Percentiles rank a stretch among this genome's conserved stretches.
Evolutionary conservation across 2,888 invertebrate genomes (phyloP).

Genomic region (Meiosimyza decipiens): DNA sequence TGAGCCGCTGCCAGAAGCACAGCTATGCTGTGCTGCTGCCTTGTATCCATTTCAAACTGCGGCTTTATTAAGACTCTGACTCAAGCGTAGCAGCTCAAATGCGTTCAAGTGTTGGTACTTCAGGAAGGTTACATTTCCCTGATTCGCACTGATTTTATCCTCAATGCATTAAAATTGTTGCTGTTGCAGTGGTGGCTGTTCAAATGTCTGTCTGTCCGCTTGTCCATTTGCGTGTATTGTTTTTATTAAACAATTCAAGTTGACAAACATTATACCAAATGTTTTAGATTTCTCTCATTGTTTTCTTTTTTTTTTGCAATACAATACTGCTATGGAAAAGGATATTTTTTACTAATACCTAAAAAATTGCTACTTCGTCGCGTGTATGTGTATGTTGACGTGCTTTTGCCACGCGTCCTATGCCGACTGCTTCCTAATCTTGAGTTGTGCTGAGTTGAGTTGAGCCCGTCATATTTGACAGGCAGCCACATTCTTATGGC

Average conservation of each 20-base stretch:
- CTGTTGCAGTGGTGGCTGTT: constrained; percentile 12
- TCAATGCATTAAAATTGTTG: constrained; percentile 1
- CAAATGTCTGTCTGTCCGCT: constrained; percentile 8
- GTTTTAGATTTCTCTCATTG: constrained; percentile 26
- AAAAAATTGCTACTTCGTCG: constrained; percentile 34
- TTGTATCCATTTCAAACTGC: constrained; percentile 31
- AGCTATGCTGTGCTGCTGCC: neutral
- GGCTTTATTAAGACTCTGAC: constrained; percentile 28
- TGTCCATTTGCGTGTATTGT: constrained; percentile 36
- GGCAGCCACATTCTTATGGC: constrained; percentile 42
- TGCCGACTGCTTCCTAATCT: constrained; percentile 10
- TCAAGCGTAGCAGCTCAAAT: constrained; percentile 1
- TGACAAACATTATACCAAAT: constrained; percentile 40
- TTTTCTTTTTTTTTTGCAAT: constrained; percentile 49
- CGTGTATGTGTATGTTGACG: constrained; percentile 38
- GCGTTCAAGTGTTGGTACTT: constrained; percentile 33
- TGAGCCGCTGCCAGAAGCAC: constrained; percentile 3
- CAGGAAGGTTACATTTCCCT: constrained; percentile 51
- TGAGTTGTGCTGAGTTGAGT: constrained; percentile 19
- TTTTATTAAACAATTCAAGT: constrained; percentile 41
- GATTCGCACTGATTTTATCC: constrained; percentile 39
- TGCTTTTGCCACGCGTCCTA: constrained; percentile 45
- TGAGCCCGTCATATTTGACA: constrained; percentile 62
- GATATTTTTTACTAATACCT: constrained; percentile 2
- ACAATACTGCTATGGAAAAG: constrained; percentile 41